Evolutionary conservation across 2,113 vertebrate species (phyloP).

Genomic region (Psephotus haematonotus): DNA sequence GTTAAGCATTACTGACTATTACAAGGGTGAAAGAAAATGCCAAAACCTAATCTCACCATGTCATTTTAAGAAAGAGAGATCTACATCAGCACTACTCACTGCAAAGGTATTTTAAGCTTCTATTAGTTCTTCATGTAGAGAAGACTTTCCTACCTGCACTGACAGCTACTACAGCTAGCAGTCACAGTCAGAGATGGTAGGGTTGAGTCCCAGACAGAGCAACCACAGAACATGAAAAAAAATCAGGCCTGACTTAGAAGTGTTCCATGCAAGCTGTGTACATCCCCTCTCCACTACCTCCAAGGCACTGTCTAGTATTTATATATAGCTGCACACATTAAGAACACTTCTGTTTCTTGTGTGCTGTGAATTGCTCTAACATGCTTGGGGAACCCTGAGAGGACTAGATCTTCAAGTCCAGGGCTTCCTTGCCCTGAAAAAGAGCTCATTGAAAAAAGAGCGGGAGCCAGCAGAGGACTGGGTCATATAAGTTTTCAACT

Average conservation of each 20-base stretch:
- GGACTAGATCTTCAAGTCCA: not conserved
- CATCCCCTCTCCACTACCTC: not conserved
- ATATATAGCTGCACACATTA: not conserved
- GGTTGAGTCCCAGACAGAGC: not conserved
- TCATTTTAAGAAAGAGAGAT: not conserved
- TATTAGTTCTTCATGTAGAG: rapidly evolving
- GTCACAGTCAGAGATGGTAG: not conserved
- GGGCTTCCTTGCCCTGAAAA: not conserved
- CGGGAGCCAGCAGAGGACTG: not conserved
- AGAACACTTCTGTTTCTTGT: not conserved
- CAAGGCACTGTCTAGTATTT: not conserved
- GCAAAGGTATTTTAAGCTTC: not conserved
- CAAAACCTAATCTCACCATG: not conserved
- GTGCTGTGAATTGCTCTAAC: not conserved
- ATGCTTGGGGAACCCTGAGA: not conserved
- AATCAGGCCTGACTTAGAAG: not conserved
- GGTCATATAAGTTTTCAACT: not conserved
- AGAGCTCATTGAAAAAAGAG: not conserved
- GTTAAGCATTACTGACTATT: not conserved
- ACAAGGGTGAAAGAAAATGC: not conserved
- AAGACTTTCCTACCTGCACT: not conserved
- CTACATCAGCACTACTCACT: not conserved
- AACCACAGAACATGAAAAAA: not conserved
- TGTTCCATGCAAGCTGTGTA: not conserved
- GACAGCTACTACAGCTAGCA: not conserved